phyloP scores from a whole-genome alignment of 2,113 vertebrate species.

The Phalacrocorax aristotelis region DNA sequence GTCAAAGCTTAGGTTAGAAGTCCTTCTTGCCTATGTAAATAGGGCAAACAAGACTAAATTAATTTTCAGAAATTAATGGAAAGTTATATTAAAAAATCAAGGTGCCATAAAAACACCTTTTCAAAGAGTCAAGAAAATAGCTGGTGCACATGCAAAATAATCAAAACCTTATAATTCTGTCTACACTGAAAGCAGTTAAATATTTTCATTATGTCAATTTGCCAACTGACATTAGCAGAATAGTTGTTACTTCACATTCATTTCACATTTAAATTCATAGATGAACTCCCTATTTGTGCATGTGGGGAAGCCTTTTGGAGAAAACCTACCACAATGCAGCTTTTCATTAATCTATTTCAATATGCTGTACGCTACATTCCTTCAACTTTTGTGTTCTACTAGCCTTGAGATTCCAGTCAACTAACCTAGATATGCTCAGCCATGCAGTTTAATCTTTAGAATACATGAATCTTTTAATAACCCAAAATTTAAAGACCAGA shows the following conservation, averaged over 20 bases:
- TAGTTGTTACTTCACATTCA: conserved; percentile 7
- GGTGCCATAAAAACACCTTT: neutral
- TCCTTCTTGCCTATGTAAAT: neutral
- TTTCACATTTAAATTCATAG: conserved; percentile 48
- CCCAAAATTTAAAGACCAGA: neutral
- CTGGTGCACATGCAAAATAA: neutral
- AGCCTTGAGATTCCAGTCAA: conserved; percentile 73
- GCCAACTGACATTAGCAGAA: conserved; percentile 12
- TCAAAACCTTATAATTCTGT: neutral
- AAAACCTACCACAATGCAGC: conserved; percentile 9
- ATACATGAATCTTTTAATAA: conserved; percentile 64
- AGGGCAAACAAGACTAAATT: neutral
- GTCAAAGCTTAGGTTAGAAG: neutral
- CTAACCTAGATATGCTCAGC: conserved; percentile 72
- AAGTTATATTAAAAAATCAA: neutral
- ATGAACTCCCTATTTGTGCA: neutral
- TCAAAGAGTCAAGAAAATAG: neutral
- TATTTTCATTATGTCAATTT: neutral
- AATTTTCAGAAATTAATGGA: neutral
- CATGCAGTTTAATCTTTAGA: conserved; percentile 74
- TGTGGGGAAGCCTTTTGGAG: neutral
- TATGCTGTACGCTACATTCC: conserved; percentile 28
- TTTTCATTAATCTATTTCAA: conserved; percentile 65
- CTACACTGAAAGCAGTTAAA: neutral
- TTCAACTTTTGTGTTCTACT: conserved; percentile 56